Base-by-base conservation (phyloP, 1,140 invertebrate species). In the Elymnias hypermnestra region DNA sequence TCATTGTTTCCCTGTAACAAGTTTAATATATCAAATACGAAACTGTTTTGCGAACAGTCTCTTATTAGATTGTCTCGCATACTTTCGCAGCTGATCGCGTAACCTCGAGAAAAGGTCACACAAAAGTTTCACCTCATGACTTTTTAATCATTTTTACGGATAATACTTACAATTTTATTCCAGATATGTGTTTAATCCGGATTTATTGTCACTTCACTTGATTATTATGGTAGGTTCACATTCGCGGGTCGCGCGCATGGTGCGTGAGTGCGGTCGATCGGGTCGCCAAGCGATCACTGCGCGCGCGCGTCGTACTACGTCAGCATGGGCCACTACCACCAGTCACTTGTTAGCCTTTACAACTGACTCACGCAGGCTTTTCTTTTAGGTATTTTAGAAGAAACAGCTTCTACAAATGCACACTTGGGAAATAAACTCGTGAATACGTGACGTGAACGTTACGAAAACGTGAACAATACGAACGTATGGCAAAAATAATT, bases 11-110 rank as follows among this genome's bases (percentile, higher is more conserved):
- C 21, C n/a, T 9, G 10, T n/a, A 3, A 26, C 9, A 23, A 22
- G 22, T 13, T 21, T 10, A 26, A 7, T 26, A 9, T 9, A 26
- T 19, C 15, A 21, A 21, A 21, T 22, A 37, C 19, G 35, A 37
- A 5, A 17, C 22, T 29, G 13, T 29, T 28, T 18, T n/a, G 17
- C 17, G 10, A 29, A 29, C 19, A 31, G 26, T 29, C 21, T 29
- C 22, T 9, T 18, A 41, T 26, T 19, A 9, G 17, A 19, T 15
- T 21, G 48, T 21, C 36, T 31, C 26, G 36, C 36, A 39, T 39
- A 75, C 66, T 75, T 71, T 78, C 68, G 67, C 71, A 76, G 67
- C 66, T 77, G 73, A 77, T 74, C 56, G 51, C 40, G 41, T 41
- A 60, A 57, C 70, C 64, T 69, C 57, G 56, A 41, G 23, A 57